Base-by-base conservation (phyloP, 2,888 invertebrate genomes). In the Polyommatus iphigenia region DNA sequence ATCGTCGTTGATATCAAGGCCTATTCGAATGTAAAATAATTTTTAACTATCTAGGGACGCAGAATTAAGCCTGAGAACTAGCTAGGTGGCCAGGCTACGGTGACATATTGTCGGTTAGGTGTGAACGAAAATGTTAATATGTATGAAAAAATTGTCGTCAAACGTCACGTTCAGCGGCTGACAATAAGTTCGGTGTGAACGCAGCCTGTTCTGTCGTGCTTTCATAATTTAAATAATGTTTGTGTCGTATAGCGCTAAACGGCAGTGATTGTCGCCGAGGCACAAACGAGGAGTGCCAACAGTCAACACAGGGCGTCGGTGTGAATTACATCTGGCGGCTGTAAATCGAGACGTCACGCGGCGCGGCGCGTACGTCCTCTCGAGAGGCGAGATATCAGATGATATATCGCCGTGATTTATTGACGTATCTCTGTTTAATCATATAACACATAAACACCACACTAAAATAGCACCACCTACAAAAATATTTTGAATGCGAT, bases 311-410 rank as follows among this genome's bases (percentile, higher is more conserved):
- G 87, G 86, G 88, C 86, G 82, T 79, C 80, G 82, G 88, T 91
- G 91, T 88, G 83, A 91, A 91, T 90, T 89, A 87, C 85, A 87
- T 80, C 85, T 89, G 87, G 90, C 89, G 84, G 86, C 83, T 79
- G 89, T 86, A 91, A 90, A 90, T 87, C 85, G 87, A 90, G 86
- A 89, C 87, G 85, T 87, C 86, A 88, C 85, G 86, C 85, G 80
- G 80, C 85, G 86, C 85, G 80, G 80, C 81, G 81, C 82, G 85
- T 83, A 84, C 85, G 84, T 85, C 85, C 85, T 87, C 84, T 85
- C 84, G 83, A 87, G 89, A 90, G 84, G 85, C 84, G 83, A 87
- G 89, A 90, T 91, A 91, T 89, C 87, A 86, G 85, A 88, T 90
- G 88, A 91, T 91, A 88, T 89, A 90, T 89, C 85, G 83, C 83